Conservation (phyloP, 2,113 vertebrate genomes). For the Notiomystis cincta region DNA sequence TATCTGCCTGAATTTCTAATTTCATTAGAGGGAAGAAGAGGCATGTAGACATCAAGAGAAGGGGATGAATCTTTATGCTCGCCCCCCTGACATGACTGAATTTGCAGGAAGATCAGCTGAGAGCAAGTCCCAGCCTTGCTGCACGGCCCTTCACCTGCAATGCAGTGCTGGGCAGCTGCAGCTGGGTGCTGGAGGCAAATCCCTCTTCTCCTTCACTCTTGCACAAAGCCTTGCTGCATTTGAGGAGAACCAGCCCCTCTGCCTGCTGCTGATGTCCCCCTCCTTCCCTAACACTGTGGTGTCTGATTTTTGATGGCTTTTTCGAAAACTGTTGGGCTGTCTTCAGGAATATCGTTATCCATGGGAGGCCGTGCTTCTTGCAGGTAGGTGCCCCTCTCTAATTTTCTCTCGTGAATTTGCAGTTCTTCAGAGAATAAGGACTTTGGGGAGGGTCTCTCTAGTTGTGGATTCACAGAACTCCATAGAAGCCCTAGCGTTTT, state of each 20-base stretch:
- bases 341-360: conserved; percentile 38
- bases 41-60: not conserved
- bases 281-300: not conserved
- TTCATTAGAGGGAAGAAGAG: not conserved
- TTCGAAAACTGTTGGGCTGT: conserved; percentile 54
- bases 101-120: conserved; percentile 33
- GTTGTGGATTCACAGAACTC: not conserved
- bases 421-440: not conserved
- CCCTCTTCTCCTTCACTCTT: conserved; percentile 28
- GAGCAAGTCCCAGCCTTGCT: conserved; percentile 33
- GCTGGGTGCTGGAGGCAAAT: conserved; percentile 74
- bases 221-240: conserved; percentile 48
- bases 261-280: conserved; percentile 12
- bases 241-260: not conserved
- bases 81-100: not conserved
- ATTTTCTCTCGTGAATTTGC: not conserved
- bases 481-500: not conserved
- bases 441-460: not conserved
- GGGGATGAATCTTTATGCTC: not conserved
- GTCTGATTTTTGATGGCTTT: conserved; percentile 67
- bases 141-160: conserved; percentile 81
- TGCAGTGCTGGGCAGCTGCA: conserved; percentile 81
- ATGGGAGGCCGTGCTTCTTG: conserved; percentile 89
- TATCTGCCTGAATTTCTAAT: not conserved
- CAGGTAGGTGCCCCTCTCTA: conserved; percentile 71